Conservation (phyloP, 2,888 invertebrate species). For the Pammene aurita region DNA sequence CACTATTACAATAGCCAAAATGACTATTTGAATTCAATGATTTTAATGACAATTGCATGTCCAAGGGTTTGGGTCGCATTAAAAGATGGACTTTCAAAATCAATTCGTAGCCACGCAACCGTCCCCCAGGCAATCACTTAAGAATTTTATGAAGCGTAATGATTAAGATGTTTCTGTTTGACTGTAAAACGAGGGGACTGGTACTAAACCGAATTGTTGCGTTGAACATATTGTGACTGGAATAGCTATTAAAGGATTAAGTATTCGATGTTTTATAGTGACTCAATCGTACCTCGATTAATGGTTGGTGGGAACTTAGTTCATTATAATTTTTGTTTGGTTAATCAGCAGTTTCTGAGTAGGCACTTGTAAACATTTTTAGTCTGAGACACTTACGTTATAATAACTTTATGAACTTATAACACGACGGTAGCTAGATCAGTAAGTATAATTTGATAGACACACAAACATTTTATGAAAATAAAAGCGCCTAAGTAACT, state of each 20-base stretch:
- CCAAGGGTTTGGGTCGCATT: conserved; percentile 62
- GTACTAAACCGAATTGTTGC: conserved; percentile 58
- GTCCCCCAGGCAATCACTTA: conserved; percentile 79
- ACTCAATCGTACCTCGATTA: conserved; percentile 42
- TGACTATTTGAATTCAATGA: conserved; percentile 31
- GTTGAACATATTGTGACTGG: conserved; percentile 78
- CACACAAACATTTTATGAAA: too few species aligned
- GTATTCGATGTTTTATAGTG: conserved; percentile 26
- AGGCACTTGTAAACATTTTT: too few species aligned
- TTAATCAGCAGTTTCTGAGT: too few species aligned
- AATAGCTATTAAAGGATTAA: conserved; percentile 78
- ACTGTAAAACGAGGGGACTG: conserved; percentile 63
- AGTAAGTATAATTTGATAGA: too few species aligned
- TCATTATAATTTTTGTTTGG: background rate
- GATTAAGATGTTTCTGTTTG: conserved; percentile 80
- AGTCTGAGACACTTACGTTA: too few species aligned
- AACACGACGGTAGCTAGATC: too few species aligned
- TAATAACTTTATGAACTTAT: too few species aligned
- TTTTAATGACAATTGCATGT: conserved; percentile 48
- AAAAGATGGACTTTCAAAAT: conserved; percentile 76
- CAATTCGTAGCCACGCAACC: conserved; percentile 76
- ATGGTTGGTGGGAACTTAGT: conserved; percentile 43
- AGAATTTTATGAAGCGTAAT: conserved; percentile 81
- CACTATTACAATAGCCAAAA: too few species aligned
- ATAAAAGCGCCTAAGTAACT: too few species aligned